Evolutionary conservation across 1,140 invertebrate species (phyloP).

Genomic region (Vollenhovia emeryi): DNA sequence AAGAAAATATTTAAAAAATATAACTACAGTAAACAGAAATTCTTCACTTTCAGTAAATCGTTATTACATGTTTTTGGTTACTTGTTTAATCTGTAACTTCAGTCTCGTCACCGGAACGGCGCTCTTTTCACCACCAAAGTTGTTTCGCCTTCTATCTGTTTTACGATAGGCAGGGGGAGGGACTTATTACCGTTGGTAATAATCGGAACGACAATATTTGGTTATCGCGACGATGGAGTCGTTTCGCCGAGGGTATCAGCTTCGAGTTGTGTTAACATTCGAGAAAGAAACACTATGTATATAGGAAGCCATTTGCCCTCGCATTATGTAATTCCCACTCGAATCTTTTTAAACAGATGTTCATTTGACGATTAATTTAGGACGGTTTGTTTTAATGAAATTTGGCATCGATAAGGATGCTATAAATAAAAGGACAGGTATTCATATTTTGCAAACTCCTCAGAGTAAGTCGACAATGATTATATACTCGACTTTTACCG

Average conservation of each 20-base stretch:
- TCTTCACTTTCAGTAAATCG: constrained; percentile 15
- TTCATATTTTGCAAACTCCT: neutral
- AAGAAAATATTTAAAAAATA: neutral
- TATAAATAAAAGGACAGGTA: neutral
- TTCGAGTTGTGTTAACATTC: constrained; percentile 59
- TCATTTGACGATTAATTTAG: constrained; percentile 43
- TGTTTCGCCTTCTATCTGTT: constrained; percentile 49
- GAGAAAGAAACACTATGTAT: constrained; percentile 48
- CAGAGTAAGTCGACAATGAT: neutral
- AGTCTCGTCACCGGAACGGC: constrained; percentile 23
- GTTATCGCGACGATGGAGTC: constrained; percentile 60
- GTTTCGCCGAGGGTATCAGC: constrained; percentile 55
- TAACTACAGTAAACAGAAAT: neutral
- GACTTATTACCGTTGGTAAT: constrained; percentile 57
- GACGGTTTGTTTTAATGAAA: constrained; percentile 8
- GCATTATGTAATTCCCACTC: constrained; percentile 47
- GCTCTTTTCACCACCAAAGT: constrained; percentile 15
- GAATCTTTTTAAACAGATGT: constrained; percentile 27
- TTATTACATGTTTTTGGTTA: constrained; percentile 10
- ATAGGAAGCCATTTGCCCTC: constrained; percentile 46
- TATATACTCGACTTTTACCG: neutral
- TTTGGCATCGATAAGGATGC: neutral
- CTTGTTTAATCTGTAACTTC: constrained; percentile 51
- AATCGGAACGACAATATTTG: constrained; percentile 61
- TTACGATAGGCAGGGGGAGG: constrained; percentile 45